Conservation (phyloP, 2,888 invertebrate species). For the Agrochola macilenta region DNA sequence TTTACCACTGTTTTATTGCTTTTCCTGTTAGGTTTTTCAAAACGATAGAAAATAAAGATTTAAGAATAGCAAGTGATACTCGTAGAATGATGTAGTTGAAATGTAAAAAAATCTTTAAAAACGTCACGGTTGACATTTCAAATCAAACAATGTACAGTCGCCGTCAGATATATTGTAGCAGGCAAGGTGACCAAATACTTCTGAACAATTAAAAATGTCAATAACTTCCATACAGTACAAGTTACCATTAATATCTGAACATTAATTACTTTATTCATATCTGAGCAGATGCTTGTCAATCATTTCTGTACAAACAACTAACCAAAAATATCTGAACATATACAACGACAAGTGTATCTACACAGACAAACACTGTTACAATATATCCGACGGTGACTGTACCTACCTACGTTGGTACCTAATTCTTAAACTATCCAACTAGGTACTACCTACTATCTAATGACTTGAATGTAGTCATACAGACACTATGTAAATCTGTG, state of each 20-base stretch:
- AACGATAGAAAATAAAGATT: neutral
- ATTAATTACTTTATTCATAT: no score
- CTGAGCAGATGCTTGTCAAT: no score
- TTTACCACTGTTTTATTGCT: conserved; percentile 6
- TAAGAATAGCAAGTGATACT: conserved; percentile 4
- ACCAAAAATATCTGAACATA: no score
- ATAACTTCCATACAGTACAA: no score
- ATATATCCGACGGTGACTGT: no score
- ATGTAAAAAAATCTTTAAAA: neutral
- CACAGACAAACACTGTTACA: no score
- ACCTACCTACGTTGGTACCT: neutral
- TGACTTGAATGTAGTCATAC: neutral
- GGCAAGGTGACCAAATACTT: no score
- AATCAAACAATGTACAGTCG: neutral
- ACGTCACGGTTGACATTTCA: neutral
- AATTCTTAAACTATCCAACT: neutral
- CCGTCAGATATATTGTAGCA: no score
- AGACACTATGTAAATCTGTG: neutral
- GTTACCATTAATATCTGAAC: no score
- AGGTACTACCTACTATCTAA: neutral
- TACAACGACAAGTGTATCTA: no score
- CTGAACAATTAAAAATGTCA: no score
- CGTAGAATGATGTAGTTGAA: neutral
- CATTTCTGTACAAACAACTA: no score
- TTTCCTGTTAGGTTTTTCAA: conserved; percentile 3